A percentile compares a stretch with the other conserved stretches of the same genome.
Conservation (phyloP, 2,888 invertebrate genomes). For the Sarcophaga caerulescens region DNA sequence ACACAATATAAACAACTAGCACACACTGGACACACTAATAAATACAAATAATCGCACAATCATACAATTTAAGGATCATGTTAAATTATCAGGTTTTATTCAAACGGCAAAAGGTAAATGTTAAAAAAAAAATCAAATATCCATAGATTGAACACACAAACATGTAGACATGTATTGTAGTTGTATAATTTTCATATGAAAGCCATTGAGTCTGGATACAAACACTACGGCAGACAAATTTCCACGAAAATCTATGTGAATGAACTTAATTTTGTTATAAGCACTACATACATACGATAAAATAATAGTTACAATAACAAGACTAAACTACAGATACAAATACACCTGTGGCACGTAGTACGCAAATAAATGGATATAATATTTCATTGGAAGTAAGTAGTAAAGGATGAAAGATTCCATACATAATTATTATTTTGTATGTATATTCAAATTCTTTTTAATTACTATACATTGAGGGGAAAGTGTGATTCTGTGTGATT, state of each 20-base stretch:
- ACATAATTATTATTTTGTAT: too few relatives aligned
- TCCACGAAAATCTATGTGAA: conserved; percentile 25
- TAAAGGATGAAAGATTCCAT: not conserved
- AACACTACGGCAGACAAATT: not conserved
- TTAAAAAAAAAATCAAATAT: conserved; percentile 28
- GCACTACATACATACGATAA: not conserved
- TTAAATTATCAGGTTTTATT: conserved; percentile 16
- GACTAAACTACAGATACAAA: not conserved
- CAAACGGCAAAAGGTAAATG: conserved; percentile 1
- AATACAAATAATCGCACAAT: not conserved
- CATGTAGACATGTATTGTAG: not conserved
- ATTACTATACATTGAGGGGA: too few relatives aligned
- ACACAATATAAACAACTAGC: not conserved
- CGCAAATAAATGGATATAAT: not conserved
- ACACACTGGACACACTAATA: not conserved
- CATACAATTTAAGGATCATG: conserved; percentile 3
- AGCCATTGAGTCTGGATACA: not conserved
- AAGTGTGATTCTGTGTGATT: too few relatives aligned
- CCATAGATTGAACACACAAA: not conserved
- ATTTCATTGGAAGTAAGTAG: not conserved
- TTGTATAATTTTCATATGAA: not conserved
- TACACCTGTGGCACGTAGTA: conserved; percentile 1
- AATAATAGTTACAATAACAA: not conserved
- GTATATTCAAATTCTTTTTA: too few relatives aligned
- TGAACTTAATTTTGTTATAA: conserved; percentile 8